Evolutionary conservation across 2,113 vertebrate species (phyloP), one percentile per base, ranked within the genome.

Genomic region (Pseudopipra pipra): DNA sequence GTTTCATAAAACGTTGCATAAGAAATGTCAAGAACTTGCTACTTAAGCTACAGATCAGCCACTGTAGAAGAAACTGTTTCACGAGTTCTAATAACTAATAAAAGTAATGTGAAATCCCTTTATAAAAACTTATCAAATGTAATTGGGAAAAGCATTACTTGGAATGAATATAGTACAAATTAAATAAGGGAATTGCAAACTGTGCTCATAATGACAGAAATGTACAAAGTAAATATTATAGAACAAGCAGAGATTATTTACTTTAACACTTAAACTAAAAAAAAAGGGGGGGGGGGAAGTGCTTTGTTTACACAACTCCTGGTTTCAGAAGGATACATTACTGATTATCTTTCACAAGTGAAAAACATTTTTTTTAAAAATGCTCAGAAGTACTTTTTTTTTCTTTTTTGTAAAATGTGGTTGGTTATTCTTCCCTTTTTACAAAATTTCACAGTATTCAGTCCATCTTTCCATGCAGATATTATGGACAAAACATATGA

Each of bases 21-120:
- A 93, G 44, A 85, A 61, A 65, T 78, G 59, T 39, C 63, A 80
- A 76, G 30, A 93, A 72, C 25, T 71, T 91, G 39, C n/a, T 82
- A 6, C 35, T 91, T 76, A 67, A 80, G 7, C 58, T 95, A 46
- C 51, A 87, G 21, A 59, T 71, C 37, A 35, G 30, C 19, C 89
- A 39, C 37, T 87, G 19, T 65, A 79, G 23, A 23, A 90, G 14
- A 94, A 93, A 54, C 6, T 73, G 24, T 41, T 79, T 70, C 5
- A 3, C 46, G 47, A 67, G 16, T 68, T 72, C 52, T 75, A 88
- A 67, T 41, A 62, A 54, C 27, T 56, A 85, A 81, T 59, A 66
- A 82, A 73, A 33, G 1, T 20, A 83, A 56, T n/a, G 15, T 37
- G 37, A 81, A 83, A 56, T 41, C 13, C 47, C 54, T 67, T 55